phyloP scores from a whole-genome alignment of 64 coral and sea anemone genomes.

The Cladopsammia gracilis region DNA sequence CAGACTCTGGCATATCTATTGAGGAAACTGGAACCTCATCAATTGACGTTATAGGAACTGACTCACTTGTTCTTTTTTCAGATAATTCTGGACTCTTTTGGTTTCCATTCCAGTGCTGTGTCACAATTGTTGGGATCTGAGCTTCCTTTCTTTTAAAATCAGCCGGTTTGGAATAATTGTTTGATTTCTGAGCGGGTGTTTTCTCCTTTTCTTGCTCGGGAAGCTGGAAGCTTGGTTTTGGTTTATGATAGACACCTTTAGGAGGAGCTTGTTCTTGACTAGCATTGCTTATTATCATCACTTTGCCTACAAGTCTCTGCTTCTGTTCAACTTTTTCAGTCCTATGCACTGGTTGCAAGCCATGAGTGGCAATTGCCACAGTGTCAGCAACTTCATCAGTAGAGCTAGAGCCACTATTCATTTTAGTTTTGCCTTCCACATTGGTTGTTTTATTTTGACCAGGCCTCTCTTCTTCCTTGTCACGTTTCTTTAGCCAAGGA shows the following conservation, averaged over 20 bases:
- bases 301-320: conserved; percentile 54
- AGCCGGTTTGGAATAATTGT: not conserved
- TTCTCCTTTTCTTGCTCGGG: not conserved
- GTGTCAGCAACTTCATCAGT: not conserved
- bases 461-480: not conserved
- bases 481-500: conserved; percentile 34
- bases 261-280: conserved; percentile 33
- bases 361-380: not conserved
- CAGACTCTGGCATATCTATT: conserved; percentile 84
- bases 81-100: not conserved
- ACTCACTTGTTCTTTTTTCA: not conserved
- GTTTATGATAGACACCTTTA: conserved; percentile 33
- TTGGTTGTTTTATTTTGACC: not conserved
- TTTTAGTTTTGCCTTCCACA: not conserved
- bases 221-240: conserved; percentile 2
- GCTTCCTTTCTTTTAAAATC: not conserved
- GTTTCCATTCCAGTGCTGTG: conserved; percentile 50
- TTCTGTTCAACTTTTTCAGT: conserved; percentile 64
- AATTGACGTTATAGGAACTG: conserved; percentile 60
- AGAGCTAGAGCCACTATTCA: not conserved
- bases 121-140: not conserved
- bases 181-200: not conserved
- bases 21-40: conserved; percentile 71
- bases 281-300: conserved; percentile 67
- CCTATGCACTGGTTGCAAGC: conserved; percentile 54